Conservation (phyloP, 2,797 vertebrate genomes). For the Triplophysa yarkandensis region DNA sequence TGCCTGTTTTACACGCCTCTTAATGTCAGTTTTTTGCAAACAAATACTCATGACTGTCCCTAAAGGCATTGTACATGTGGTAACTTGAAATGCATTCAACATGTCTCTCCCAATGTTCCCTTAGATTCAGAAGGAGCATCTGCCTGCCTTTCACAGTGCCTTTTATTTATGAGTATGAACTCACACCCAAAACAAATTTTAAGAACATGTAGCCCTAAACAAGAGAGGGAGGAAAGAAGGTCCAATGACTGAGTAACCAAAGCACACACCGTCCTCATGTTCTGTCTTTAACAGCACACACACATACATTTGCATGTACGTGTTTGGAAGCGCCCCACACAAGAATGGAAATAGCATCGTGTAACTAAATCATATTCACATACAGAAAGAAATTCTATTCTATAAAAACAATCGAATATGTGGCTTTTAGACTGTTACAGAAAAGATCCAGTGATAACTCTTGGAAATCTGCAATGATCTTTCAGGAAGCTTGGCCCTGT, state of each 20-base stretch:
- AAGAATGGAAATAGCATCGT: conserved; percentile 29
- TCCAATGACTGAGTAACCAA: conserved; percentile 58
- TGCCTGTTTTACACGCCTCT: neutral
- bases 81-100: conserved; percentile 36
- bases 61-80: conserved; percentile 36
- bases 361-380: conserved; percentile 2
- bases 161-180: conserved; percentile 16
- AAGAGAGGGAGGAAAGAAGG: conserved; percentile 35
- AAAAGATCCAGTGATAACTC: conserved; percentile 28
- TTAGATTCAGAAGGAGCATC: neutral
- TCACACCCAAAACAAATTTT: conserved; percentile 24
- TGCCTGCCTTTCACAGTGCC: conserved; percentile 3
- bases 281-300: conserved; percentile 31
- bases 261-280: neutral
- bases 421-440: neutral
- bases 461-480: conserved; percentile 35
- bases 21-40: neutral
- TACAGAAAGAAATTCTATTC: conserved; percentile 19
- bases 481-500: conserved; percentile 32
- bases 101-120: conserved; percentile 11
- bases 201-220: conserved; percentile 31
- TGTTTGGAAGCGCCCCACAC: conserved; percentile 24
- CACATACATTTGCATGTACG: conserved; percentile 43
- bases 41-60: conserved; percentile 32
- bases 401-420: neutral